Conservation (phyloP, 2,113 vertebrate genomes). For the Hydrolagus affinis region DNA sequence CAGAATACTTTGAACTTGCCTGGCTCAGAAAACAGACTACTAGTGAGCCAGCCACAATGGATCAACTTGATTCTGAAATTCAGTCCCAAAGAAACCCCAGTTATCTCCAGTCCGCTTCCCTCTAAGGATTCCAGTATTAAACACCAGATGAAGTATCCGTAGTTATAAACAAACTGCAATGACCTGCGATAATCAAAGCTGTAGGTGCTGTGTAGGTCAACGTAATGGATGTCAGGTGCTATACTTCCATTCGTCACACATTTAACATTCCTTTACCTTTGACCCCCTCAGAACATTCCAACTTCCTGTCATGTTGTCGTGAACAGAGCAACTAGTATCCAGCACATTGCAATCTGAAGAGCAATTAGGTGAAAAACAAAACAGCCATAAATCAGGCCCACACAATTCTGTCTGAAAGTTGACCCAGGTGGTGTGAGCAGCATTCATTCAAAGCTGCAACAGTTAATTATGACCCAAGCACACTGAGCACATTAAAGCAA, state of each 20-base stretch:
- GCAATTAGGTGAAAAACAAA: background rate
- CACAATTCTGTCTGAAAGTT: background rate
- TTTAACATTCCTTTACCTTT: background rate
- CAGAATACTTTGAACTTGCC: too few relatives aligned
- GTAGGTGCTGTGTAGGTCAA: background rate
- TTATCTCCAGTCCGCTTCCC: too few relatives aligned
- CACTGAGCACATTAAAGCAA: background rate
- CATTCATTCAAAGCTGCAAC: background rate
- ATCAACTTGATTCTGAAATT: too few relatives aligned
- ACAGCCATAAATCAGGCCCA: background rate
- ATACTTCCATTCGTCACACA: background rate
- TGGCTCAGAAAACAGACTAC: too few relatives aligned
- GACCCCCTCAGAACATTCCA: background rate
- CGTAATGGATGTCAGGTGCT: background rate
- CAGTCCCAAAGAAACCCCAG: too few relatives aligned
- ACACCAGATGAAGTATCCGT: too few relatives aligned
- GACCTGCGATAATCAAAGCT: background rate
- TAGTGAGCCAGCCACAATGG: too few relatives aligned
- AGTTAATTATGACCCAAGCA: background rate
- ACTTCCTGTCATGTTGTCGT: background rate
- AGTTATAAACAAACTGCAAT: background rate
- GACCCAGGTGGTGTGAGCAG: background rate
- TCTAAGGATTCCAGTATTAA: too few relatives aligned
- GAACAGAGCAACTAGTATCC: background rate
- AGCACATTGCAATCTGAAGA: background rate